These are phyloP conservation scores for Luidia sarsii DNA, from an alignment of 53 echinoderm and acorn worm species.

Conservation along the genomic window DNA sequence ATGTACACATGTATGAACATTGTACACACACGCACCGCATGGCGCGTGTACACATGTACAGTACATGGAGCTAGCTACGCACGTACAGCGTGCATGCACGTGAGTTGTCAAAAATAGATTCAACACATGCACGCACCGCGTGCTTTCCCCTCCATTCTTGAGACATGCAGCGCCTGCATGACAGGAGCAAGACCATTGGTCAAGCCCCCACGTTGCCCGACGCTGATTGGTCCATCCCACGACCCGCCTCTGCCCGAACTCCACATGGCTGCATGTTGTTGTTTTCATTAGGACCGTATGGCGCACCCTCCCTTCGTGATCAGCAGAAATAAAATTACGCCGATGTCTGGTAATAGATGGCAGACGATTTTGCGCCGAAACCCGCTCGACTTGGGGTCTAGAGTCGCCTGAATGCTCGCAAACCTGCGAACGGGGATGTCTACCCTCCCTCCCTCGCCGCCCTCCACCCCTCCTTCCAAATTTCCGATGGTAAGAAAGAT, in stretches of 20 bases:
- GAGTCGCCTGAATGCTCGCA: no score
- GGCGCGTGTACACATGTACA: no score
- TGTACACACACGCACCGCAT: no score
- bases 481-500: conserved; percentile 38
- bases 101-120: conserved; percentile 22
- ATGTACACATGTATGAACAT: no score
- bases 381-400: no score
- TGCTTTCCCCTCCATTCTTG: conserved; percentile 63
- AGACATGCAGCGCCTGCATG: conserved; percentile 86
- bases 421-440: conserved; percentile 23
- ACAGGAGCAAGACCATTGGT: conserved; percentile 66
- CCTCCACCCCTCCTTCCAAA: conserved; percentile 63
- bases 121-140: conserved; percentile 62
- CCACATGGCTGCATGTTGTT: conserved; percentile 72
- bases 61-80: no score
- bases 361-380: neutral
- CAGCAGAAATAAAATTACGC: conserved; percentile 36
- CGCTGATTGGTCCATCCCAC: conserved; percentile 92
- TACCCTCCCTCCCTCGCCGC: conserved; percentile 65
- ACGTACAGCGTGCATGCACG: no score
- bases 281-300: conserved; percentile 66
- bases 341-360: conserved; percentile 4
- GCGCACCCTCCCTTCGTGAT: conserved; percentile 72
- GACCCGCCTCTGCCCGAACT: conserved; percentile 88
- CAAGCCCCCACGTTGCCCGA: conserved; percentile 70